Conservation (phyloP, 2,797 vertebrate genomes). For the Ispidina lecontei region DNA sequence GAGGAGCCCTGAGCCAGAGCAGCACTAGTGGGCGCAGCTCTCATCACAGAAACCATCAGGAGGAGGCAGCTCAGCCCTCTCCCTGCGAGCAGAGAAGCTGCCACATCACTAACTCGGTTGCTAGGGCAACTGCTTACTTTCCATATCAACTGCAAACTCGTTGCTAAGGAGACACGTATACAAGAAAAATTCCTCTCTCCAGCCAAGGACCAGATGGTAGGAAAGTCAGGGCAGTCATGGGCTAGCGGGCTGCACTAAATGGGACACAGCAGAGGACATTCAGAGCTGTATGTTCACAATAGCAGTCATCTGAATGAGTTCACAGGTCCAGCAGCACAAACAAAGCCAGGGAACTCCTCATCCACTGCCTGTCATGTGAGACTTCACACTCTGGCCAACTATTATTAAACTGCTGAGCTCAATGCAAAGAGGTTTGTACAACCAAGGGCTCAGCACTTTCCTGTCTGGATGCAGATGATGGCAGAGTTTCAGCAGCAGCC, state of each 20-base stretch:
- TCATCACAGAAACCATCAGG: constrained; percentile 56
- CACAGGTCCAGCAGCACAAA: constrained; percentile 37
- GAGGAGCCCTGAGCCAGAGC: not conserved
- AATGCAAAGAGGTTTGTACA: constrained; percentile 42
- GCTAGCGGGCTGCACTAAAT: constrained; percentile 65
- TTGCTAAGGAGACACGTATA: constrained; percentile 94
- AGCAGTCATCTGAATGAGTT: constrained; percentile 51
- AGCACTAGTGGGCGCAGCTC: constrained; percentile 40
- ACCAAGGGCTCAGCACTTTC: constrained; percentile 39
- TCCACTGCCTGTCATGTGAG: constrained; percentile 33
- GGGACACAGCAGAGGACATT: constrained; percentile 57
- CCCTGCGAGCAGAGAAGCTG: constrained; percentile 76
- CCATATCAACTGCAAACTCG: constrained; percentile 92
- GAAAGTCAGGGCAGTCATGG: constrained; percentile 80
- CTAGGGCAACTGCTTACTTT: constrained; percentile 96
- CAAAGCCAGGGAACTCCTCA: constrained; percentile 47
- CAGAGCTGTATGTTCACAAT: constrained; percentile 11
- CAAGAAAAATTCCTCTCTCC: constrained; percentile 90
- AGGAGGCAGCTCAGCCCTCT: constrained; percentile 78
- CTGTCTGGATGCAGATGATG: not conserved
- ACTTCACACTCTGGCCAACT: constrained; percentile 28
- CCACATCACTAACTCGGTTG: constrained; percentile 94
- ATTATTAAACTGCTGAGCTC: constrained; percentile 64
- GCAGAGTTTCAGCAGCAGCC: not conserved
- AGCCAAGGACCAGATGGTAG: constrained; percentile 93